phyloP scores from a whole-genome alignment of 2,113 vertebrate species.

The Reinhardtius hippoglossoides region DNA sequence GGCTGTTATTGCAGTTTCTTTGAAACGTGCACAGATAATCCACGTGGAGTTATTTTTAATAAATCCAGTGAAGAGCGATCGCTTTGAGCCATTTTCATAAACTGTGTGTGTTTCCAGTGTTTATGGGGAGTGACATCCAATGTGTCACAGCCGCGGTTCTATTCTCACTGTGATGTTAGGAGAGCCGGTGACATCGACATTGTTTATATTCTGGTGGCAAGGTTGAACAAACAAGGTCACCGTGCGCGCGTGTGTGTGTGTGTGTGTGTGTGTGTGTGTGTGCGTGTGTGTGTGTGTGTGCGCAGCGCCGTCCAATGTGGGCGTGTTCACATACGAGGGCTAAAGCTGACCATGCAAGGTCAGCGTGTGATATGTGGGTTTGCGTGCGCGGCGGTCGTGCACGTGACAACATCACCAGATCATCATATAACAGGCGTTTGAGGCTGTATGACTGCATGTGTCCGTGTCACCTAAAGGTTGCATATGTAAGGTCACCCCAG shows the following conservation, averaged over 20 bases:
- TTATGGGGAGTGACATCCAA: conserved; percentile 41
- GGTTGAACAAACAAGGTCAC: conserved; percentile 57
- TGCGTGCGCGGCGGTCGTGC: background rate
- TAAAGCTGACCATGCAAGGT: conserved; percentile 60
- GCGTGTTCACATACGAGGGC: conserved; percentile 17
- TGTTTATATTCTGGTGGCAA: conserved; percentile 49
- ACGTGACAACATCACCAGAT: conserved; percentile 28
- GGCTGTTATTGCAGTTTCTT: background rate
- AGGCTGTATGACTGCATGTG: conserved; percentile 29
- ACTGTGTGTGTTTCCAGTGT: conserved; percentile 24
- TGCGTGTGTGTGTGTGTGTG: background rate
- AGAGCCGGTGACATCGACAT: conserved; percentile 34
- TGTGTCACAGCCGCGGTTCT: conserved; percentile 39
- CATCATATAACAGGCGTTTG: conserved; percentile 38
- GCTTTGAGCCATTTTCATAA: conserved; percentile 47
- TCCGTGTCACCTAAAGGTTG: conserved; percentile 38
- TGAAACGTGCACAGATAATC: background rate
- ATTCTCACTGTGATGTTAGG: conserved; percentile 47
- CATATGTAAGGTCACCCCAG: conserved; percentile 25
- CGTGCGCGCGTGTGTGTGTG: background rate
- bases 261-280: conserved; percentile 9
- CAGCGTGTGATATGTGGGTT: conserved; percentile 7
- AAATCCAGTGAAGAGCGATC: conserved; percentile 6
- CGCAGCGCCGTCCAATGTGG: background rate
- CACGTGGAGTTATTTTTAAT: conserved; percentile 26